Evolutionary conservation across 1,140 invertebrate genomes (phyloP).

Genomic region (Drosophila willistoni): DNA sequence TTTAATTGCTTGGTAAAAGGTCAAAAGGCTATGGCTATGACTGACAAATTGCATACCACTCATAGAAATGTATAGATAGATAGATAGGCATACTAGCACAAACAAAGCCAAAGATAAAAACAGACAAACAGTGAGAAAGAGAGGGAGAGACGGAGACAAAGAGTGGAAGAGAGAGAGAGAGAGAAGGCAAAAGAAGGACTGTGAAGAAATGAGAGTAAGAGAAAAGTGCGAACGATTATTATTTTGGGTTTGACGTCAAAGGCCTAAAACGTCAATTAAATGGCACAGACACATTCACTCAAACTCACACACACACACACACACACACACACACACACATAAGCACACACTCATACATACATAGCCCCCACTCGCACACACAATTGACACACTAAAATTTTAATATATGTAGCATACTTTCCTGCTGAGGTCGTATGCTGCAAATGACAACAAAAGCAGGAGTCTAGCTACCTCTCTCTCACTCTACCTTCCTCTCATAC

Average conservation of each 20-base stretch:
- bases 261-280: constrained; percentile 78
- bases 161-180: not conserved
- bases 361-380: constrained; percentile 40
- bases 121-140: not conserved
- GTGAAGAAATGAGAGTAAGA: not conserved
- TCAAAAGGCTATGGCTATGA: constrained; percentile 27
- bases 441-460: constrained; percentile 68
- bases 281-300: constrained; percentile 39
- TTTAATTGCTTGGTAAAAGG: constrained; percentile 69
- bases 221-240: constrained; percentile 78
- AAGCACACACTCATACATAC: constrained; percentile 10
- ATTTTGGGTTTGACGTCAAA: constrained; percentile 79
- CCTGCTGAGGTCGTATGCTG: constrained; percentile 54
- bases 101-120: constrained; percentile 3
- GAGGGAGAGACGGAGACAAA: not conserved
- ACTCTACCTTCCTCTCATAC: constrained; percentile 2
- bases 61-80: constrained; percentile 4
- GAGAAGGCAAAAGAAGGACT: not conserved
- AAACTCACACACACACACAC: constrained; percentile 29
- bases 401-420: constrained; percentile 80
- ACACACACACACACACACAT: constrained; percentile 27
- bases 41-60: constrained; percentile 12
- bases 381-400: constrained; percentile 81
- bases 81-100: not conserved
- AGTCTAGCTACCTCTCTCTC: not conserved